These are phyloP conservation scores for Brassicogethes aeneus DNA, from an alignment of 2,888 invertebrate species.

Conservation along the genomic window DNA sequence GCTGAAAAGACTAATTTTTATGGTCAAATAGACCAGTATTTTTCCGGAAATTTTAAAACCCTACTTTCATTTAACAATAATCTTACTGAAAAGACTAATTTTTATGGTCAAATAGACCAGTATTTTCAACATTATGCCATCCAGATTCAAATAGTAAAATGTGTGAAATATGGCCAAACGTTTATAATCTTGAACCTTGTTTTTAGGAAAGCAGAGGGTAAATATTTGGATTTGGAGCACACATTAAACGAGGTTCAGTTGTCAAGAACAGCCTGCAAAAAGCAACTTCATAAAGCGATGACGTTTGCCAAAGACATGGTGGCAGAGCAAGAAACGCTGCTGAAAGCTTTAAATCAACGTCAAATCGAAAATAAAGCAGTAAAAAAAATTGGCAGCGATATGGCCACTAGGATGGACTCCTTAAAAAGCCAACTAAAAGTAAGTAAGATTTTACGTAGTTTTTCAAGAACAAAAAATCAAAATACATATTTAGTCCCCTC, in stretches of 20 bases:
- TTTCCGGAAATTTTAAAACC: no score
- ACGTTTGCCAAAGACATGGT: conserved; percentile 46
- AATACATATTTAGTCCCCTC: no score
- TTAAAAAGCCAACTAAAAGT: conserved; percentile 45
- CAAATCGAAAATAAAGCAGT: conserved; percentile 38
- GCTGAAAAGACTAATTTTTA: no score
- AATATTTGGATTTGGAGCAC: conserved; percentile 42
- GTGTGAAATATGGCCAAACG: no score
- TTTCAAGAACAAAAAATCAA: no score
- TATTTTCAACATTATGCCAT: not conserved
- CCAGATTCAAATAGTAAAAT: not conserved
- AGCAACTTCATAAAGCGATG: conserved; percentile 46
- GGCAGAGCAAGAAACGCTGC: conserved; percentile 44
- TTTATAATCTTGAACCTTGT: no score
- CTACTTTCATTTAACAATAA: no score
- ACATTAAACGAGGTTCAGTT: conserved; percentile 41
- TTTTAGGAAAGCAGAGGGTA: conserved; percentile 40
- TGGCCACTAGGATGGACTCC: conserved; percentile 42
- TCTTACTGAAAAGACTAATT: not conserved
- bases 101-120: not conserved
- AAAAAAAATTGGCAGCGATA: conserved; percentile 42
- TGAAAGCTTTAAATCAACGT: conserved; percentile 36
- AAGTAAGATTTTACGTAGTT: no score
- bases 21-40: no score
- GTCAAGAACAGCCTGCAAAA: conserved; percentile 44